Evolutionary conservation across 2,888 invertebrate species (phyloP), one percentile per base, ranked within the genome.

Genomic region (Phaedon cochleariae): DNA sequence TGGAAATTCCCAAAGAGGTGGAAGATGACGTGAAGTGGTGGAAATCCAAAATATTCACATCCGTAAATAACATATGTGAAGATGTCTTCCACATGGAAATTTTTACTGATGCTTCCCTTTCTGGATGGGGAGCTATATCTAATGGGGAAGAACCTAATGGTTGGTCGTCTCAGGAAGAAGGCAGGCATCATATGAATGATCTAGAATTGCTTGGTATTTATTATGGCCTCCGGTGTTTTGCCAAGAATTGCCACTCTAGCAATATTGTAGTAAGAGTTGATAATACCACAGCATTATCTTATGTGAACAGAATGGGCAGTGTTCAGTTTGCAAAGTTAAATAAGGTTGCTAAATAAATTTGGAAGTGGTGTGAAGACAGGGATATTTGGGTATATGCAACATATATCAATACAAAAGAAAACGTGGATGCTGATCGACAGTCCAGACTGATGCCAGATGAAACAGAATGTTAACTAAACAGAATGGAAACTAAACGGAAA

Each of bases 291-390:
- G 65, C 64, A n/a, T n/a, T n/a, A n/a, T n/a, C n/a, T n/a, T n/a
- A n/a, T n/a, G n/a, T n/a, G n/a, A n/a, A n/a, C n/a, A n/a, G n/a
- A n/a, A n/a, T n/a, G n/a, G n/a, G n/a, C n/a, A n/a, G n/a, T n/a
- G n/a, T n/a, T n/a, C n/a, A n/a, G n/a, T n/a, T n/a, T n/a, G n/a
- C n/a, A n/a, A n/a, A n/a, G n/a, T n/a, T n/a, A n/a, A n/a, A n/a
- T 18, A 5, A 34, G 2, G 15, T 66, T 6, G 1, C 62, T 10
- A 15, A 65, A 45, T 59, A 69, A 10, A 74, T 78, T 18, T 70
- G 68, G 72, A 21, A 62, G 20, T 67, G 7, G 48, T 79, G 37
- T 62, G 64, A 64, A 75, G 75, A 20, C 2, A 68, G 54, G 41
- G 62, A 65, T 22, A n/a, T 70, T 17, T 69, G 46, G 57, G 59